Base-by-base conservation (phyloP, 2,888 invertebrate genomes). In the Smittia sp. region DNA sequence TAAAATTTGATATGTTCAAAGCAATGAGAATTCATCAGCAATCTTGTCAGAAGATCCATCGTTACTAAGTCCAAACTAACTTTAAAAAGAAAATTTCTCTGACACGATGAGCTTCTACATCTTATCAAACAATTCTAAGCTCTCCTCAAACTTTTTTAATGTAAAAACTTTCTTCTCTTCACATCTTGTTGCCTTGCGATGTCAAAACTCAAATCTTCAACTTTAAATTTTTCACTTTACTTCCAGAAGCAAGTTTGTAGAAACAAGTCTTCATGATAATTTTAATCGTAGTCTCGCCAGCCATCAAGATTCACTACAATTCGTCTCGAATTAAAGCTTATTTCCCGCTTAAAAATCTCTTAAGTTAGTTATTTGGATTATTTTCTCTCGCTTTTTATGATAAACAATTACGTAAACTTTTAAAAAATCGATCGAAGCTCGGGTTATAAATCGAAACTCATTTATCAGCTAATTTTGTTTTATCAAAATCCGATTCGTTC, bases 361-460 rank as follows among this genome's bases (percentile, higher is more conserved):
- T 38, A 6, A 38, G 6, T 38, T 11, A 38, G 38, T 11, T 38
- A 9, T 46, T 11, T 46, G 11, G 46, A 6, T 32, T 3, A 32
- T 9, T 32, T 32, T 32, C 32, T 32, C 32, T 6, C 4, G 52
- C 15, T n/a, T 13, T 4, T 6, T 2, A 46, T 22, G 58, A 18
- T 3, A 58, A 58, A 58, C 4, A 46, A 46, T 46, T 18, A 6
- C 1, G 18, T 18, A 58, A 58, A 58, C 58, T 18, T 46, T 46
- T 20, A 1, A n/a, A 63, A 63, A 63, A 63, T 6, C 24, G 24
- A 63, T 63, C 27, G 27, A 27, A 27, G 27, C 3, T 63, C 24
- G n/a, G n/a, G n/a, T 27, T 20, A 63, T 27, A 63, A 63, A 63
- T 63, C 32, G 25, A 63, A 25, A 63, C 27, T 25, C 24, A 63